Conservation (phyloP, 30 jellyfish, hydroid and myxozoan species). For the Catostylus mosaicus region DNA sequence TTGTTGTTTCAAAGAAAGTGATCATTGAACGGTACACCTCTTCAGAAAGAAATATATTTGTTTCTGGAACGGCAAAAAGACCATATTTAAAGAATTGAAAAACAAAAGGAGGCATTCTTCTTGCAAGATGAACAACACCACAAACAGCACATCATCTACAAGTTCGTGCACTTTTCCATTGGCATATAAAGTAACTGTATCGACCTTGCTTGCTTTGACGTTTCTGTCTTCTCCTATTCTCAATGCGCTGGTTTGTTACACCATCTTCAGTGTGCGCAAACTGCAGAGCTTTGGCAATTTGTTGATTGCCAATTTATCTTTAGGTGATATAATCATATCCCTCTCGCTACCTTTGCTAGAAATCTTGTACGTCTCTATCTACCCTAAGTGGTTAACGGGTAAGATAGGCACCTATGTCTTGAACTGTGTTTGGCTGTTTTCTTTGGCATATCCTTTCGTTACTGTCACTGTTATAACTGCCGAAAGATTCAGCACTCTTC, state of each 20-base stretch:
- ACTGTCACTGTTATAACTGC: constrained; percentile 60
- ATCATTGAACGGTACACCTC: too few relatives aligned
- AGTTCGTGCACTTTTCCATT: constrained; percentile 30
- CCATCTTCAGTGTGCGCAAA: constrained; percentile 24
- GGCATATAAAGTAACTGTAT: constrained; percentile 38
- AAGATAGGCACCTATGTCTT: constrained; percentile 49
- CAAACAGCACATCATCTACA: constrained; percentile 8
- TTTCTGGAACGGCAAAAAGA: too few relatives aligned
- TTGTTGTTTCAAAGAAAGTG: too few relatives aligned
- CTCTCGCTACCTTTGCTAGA: constrained; percentile 55
- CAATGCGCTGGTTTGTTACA: constrained; percentile 35
- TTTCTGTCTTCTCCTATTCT: constrained; percentile 42
- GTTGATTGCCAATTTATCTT: constrained; percentile 55
- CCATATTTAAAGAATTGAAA: too few relatives aligned
- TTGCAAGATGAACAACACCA: not conserved
- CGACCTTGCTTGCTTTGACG: constrained; percentile 28
- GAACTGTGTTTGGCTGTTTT: constrained; percentile 64
- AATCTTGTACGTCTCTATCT: constrained; percentile 44
- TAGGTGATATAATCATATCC: constrained; percentile 61
- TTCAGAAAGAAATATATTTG: too few relatives aligned
- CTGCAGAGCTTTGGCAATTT: constrained; percentile 57
- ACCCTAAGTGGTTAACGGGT: constrained; percentile 73
- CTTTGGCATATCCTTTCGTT: constrained; percentile 71
- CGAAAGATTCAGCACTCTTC: constrained; percentile 50
- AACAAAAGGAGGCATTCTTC: too few relatives aligned